Evolutionary conservation across 2,888 invertebrate genomes (phyloP), one percentile per base, ranked within the genome.

Genomic region (Stenodera caucasica): DNA sequence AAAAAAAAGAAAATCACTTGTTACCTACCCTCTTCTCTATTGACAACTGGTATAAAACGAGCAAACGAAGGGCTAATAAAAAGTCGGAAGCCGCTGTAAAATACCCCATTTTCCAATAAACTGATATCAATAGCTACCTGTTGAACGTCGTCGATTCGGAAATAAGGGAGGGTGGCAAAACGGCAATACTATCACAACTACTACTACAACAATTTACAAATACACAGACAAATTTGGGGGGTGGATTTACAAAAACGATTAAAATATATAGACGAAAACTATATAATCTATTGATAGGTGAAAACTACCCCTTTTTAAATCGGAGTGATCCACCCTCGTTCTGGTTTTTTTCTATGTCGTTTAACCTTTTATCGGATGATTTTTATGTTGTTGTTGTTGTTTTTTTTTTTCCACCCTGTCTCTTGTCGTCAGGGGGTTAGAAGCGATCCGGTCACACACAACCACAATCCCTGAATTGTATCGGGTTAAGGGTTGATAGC

Each of bases 101-200:
- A 78, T 77, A 78, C 79, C 80, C 78, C 77, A 79, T 79, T 80
- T 80, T 80, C 80, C 80, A 80, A 80, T 80, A 80, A 80, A 80
- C 80, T 78, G 79, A 79, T 81, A 81, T 79, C 81, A 78, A 81
- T 81, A 81, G 77, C 77, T 74, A 81, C 80, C 80, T 81, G 80
- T 81, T 81, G 80, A 78, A 75, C 70, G 70, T 56, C 70, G 70
- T 56, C 15, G 18, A 53, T 60, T 53, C 53, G 53, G 53, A 21
- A 53, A 53, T 35, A 33, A 53, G 53, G n/a, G 21, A 35, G 40
- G 61, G 61, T 57, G 61, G 45, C 23, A 45, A 45, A 26, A 45
- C 12, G n/a, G 21, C 23, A 45, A 45, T 45, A 45, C 23, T 12
- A 45, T n/a, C 2, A 45, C 21, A 23, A 45, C 45, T 12, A 45